Evolutionary conservation across 1,140 invertebrate species (phyloP).

Genomic region (Saccostrea echinata): DNA sequence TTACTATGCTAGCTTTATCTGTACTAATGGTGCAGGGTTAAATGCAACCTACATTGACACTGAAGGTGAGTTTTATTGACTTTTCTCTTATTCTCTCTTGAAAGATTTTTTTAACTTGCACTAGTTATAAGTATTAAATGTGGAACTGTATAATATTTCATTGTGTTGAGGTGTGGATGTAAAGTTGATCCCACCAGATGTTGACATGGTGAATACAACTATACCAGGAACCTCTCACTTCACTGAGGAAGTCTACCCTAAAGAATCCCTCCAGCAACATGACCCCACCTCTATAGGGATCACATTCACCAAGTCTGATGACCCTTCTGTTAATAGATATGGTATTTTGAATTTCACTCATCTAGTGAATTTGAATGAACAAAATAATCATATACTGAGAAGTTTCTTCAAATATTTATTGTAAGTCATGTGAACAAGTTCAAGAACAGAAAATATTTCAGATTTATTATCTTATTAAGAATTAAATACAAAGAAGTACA

Average conservation of each 20-base stretch:
- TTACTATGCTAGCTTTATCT: conserved; percentile 60
- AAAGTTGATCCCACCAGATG: conserved; percentile 51
- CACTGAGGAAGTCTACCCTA: conserved; percentile 42
- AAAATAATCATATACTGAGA: too few relatives aligned
- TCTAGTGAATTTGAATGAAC: too few relatives aligned
- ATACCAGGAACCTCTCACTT: conserved; percentile 45
- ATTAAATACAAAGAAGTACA: too few relatives aligned
- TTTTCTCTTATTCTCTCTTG: too few relatives aligned
- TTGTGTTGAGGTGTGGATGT: conserved; percentile 56
- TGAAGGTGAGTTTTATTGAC: conserved; percentile 40
- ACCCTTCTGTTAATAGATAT: conserved; percentile 52
- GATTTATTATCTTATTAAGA: too few relatives aligned
- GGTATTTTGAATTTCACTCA: conserved; percentile 37
- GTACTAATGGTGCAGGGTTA: conserved; percentile 59
- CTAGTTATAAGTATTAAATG: too few relatives aligned
- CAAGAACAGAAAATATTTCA: too few relatives aligned
- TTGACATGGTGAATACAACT: conserved; percentile 54
- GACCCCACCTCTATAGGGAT: conserved; percentile 42
- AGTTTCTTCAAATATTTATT: too few relatives aligned
- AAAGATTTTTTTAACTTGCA: too few relatives aligned
- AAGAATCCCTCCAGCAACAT: conserved; percentile 36
- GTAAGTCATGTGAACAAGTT: too few relatives aligned
- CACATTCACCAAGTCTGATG: conserved; percentile 45
- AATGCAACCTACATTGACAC: conserved; percentile 47
- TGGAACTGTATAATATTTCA: not conserved